Base-by-base conservation (phyloP, 2,888 invertebrate genomes). In the Drosophila macrospina region DNA sequence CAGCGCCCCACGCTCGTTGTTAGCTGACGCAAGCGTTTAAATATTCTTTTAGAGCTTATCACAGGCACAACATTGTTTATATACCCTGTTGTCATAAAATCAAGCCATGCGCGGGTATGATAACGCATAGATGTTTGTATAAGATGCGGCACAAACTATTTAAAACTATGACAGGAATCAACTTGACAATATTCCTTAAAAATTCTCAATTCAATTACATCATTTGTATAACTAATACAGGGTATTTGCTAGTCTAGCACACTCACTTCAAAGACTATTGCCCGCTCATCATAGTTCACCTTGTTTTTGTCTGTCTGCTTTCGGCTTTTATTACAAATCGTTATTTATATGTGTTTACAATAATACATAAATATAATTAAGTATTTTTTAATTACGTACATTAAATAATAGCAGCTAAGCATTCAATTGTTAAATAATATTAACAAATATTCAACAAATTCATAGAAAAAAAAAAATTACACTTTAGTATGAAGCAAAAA, bases 381-480 rank as follows among this genome's bases (percentile, higher is more conserved):
- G 47, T 36, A 56, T 47, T 41, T 30, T 41, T 30, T 34, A 57
- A 50, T 70, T 57, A 51, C 54, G 45, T 56, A 78, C 50, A 62
- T 59, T 78, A 68, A 66, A 55, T 37, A 78, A 42, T 72, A 61
- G 45, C 36, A 61, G 47, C 55, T 78, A 65, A 68, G 42, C 52
- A 59, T 52, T 71, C 36, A 50, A 74, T 48, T 74, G 75, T 87
- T 81, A 77, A 77, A 68, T 72, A 76, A 56, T 60, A 78, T 73
- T 69, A 73, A 69, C 74, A 79, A 82, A 86, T 86, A 83, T 77
- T 83, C 73, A 80, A 80, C 80, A 80, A 82, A 59, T 64, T 50
- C 54, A 52, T 36, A 30, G 26, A 13, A 15, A 28, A 48, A 63
- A 71, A 68, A 69, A 48, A 54, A 44, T 15, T 20, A 30, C 34